Evolutionary conservation across 2,113 vertebrate species (phyloP).

Genomic region (Anser brachyrhynchus): DNA sequence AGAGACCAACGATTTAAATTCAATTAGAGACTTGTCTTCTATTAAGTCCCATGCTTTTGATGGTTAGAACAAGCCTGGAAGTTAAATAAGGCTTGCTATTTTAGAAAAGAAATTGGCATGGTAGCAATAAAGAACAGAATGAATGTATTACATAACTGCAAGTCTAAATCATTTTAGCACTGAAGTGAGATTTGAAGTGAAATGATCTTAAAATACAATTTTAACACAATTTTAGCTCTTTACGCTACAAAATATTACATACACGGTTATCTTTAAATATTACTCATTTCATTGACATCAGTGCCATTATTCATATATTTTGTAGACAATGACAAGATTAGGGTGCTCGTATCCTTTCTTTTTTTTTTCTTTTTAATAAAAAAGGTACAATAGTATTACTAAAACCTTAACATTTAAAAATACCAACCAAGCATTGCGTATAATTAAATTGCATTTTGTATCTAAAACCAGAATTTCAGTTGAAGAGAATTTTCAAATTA

Average conservation of each 20-base stretch:
- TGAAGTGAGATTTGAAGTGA: background rate
- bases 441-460: background rate
- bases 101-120: background rate
- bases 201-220: background rate
- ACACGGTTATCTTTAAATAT: background rate
- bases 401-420: background rate
- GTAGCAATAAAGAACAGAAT: background rate
- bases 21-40: background rate
- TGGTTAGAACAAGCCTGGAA: background rate
- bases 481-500: background rate
- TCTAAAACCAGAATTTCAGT: background rate
- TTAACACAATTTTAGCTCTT: background rate
- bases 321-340: background rate
- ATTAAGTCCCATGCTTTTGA: background rate
- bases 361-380: background rate
- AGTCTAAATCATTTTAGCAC: background rate
- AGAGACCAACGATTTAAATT: background rate
- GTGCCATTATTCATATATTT: background rate
- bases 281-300: background rate
- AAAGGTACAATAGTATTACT: background rate
- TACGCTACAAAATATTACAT: background rate
- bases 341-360: background rate
- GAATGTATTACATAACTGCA: background rate
- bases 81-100: background rate
- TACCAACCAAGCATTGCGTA: background rate